Base-by-base conservation (phyloP, 1,140 invertebrate species). In the Drosophila fuyamai region DNA sequence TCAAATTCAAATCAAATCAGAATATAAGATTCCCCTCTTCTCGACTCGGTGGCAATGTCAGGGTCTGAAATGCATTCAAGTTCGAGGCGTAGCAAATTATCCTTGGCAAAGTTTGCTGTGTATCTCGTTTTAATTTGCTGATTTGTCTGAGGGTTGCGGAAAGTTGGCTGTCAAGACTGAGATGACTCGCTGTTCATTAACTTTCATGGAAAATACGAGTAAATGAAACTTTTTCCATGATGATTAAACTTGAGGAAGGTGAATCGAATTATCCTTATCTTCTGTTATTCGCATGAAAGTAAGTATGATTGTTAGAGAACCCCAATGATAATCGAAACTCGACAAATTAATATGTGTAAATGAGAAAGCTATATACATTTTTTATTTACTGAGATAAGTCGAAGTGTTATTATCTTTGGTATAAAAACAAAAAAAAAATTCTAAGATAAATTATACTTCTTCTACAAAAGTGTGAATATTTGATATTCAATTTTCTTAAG, bases 1-100 rank as follows among this genome's bases (percentile, higher is more conserved):
- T 82, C 76, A 76, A 84, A 83, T 65, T 80, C 61, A 54, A 63
- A 84, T 84, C 81, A 84, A 83, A 81, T 76, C 62, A 41, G 41
- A 68, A 68, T 44, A 46, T 35, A 38, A 55, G n/a, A 35, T 23
- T 23, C 23, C 18, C 18, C 23, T 23, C 23, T 23, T 23, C 43
- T 46, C 18, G 7, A 23, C 16, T 18, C 12, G 9, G 44, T 47
- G 56, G 35, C 40, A 62, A 56, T 65, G 35, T 63, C 38, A 79
- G 77, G 71, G 68, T 46, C 18, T 53, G 48, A 47, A 48, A 44
- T 63, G 75, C 62, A 77, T 70, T 71, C 56, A 78, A 72, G 54
- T 78, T 77, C 40, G 38, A 62, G 38, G 63, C 41, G 56, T 16
- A 58, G 47, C 41, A 41, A 76, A 70, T 68, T 70, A 68, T 70